Conservation (phyloP, 2,797 vertebrate species). For the Aldrovandia affinis region DNA sequence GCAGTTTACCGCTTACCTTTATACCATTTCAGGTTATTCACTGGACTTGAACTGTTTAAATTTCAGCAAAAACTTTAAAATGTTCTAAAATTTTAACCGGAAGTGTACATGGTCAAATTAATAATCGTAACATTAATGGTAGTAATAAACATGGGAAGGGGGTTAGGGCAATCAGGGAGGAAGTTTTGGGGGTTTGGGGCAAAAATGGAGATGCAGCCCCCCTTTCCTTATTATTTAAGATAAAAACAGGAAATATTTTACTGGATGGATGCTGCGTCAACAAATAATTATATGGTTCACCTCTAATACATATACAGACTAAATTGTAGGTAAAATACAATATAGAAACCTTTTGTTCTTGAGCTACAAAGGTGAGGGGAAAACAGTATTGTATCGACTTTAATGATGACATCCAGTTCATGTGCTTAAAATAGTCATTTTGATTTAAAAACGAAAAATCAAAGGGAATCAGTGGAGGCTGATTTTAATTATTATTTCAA, state of each 20-base stretch:
- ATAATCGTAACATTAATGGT: too few species aligned
- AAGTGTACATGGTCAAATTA: too few species aligned
- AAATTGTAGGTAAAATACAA: background rate
- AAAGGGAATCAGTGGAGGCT: conserved; percentile 41
- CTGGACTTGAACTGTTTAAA: too few species aligned
- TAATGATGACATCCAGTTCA: conserved; percentile 22
- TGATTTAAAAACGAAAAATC: conserved; percentile 43
- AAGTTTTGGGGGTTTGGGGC: too few species aligned
- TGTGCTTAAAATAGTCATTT: conserved; percentile 33
- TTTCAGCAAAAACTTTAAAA: too few species aligned
- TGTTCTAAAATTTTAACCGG: too few species aligned
- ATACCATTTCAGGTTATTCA: too few species aligned
- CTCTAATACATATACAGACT: background rate
- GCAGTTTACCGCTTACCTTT: too few species aligned
- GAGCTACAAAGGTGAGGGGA: background rate
- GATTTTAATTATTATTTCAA: conserved; percentile 54
- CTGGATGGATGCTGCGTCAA: background rate
- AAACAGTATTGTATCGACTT: conserved; percentile 25
- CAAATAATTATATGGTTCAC: background rate
- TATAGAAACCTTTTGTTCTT: background rate
- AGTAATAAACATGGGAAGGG: background rate
- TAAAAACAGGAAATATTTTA: background rate
- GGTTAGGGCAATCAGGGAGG: background rate
- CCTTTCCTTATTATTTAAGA: background rate
- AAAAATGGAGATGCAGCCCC: too few species aligned